Base-by-base conservation (phyloP, 2,797 vertebrate species). In the Arrhamphus sclerolepis region DNA sequence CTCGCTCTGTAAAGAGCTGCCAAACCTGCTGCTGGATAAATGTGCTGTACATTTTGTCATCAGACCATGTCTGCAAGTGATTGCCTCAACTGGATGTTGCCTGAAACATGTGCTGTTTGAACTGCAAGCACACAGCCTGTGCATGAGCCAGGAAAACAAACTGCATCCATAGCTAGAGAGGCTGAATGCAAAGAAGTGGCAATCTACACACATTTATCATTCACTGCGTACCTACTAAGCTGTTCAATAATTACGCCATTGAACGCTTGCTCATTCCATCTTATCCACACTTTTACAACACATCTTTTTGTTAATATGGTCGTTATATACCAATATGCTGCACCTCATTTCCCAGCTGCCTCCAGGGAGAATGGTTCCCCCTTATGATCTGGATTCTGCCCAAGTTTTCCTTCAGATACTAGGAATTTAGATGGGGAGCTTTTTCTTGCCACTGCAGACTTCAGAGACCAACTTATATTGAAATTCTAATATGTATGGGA, bases 321-420 rank as follows among this genome's bases (percentile, higher is more conserved):
- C 31, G 8, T 11, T 43, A 31, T 34, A 44, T 17, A 10, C 13
- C 8, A 24, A 19, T 18, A 57, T 34, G 26, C 6, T 34, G 14
- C 48, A 61, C 58, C 20, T 21, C 16, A 13, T 9, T 48, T 34
- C 49, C 48, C 47, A 29, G 19, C 8, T 43, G 47, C 39, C 46
- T 26, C 31, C 26, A n/a, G 40, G 6, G 26, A 24, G 17, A 44
- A 34, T 16, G 14, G 10, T 22, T 51, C 17, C 17, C 11, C 29
- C 9, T 57, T n/a, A n/a, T 24, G 20, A 58, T 34, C 28, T 17
- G 5, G 5, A 21, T n/a, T 34, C 24, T 31, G 26, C 6, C 42
- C 24, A 51, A 43, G 40, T 22, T 42, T 48, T 20, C 50, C 16
- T 20, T 13, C 4, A 17, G 34, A 10, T 10, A 17, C 3, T 41